Conservation (phyloP, 2,797 vertebrate genomes). For the Octomys mimax region DNA sequence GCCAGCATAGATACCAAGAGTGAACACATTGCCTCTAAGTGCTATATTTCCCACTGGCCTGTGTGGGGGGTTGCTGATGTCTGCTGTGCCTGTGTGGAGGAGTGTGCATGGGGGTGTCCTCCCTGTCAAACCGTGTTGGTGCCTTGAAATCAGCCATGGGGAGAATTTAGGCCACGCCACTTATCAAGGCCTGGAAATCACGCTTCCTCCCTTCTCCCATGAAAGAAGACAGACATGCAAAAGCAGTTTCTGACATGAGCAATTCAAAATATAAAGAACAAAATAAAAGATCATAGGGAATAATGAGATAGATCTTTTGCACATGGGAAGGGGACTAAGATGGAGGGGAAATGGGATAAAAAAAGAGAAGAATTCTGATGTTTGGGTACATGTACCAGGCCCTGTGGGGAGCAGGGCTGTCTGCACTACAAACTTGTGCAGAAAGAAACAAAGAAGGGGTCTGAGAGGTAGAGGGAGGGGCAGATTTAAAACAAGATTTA, state of each 20-base stretch:
- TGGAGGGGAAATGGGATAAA: not conserved
- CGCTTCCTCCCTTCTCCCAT: not conserved
- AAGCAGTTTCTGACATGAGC: not conserved
- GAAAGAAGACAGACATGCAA: not conserved
- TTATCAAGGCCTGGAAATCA: too few species aligned
- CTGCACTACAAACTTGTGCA: not conserved
- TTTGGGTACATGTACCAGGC: not conserved
- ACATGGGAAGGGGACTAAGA: not conserved
- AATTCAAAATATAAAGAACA: not conserved
- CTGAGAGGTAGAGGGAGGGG: not conserved
- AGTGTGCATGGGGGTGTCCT: fast-evolving
- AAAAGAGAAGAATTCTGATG: not conserved
- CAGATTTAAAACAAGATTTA: not conserved
- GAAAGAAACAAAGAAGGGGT: not conserved
- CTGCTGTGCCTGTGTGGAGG: fast-evolving
- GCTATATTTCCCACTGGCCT: fast-evolving
- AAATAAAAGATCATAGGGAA: not conserved
- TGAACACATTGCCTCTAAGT: not conserved
- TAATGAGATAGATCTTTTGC: not conserved
- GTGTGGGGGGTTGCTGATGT: not conserved
- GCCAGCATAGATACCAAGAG: not conserved
- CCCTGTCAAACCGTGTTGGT: fast-evolving
- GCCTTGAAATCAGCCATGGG: too few species aligned
- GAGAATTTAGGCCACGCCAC: not conserved
- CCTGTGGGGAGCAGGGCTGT: not conserved